Evolutionary conservation across 2,113 vertebrate species (phyloP), one percentile per base, ranked within the genome.

Genomic region (Colaptes auratus): DNA sequence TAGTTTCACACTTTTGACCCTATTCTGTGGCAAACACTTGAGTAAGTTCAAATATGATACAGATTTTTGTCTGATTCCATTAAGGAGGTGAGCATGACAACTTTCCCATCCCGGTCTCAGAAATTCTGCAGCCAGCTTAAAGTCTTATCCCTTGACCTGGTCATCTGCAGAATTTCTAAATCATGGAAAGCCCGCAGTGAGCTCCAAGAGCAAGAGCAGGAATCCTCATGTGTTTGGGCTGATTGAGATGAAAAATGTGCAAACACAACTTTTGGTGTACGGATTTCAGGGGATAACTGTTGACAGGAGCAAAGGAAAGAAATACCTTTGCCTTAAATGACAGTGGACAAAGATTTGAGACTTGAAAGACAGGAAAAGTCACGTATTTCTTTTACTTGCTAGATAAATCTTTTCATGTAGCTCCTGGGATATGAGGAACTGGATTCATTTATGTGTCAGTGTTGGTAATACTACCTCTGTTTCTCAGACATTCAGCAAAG

Each of bases 401-500:
- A 59, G 53, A 55, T 88, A 77, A 63, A 21, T 42, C 17, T 73
- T 46, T 69, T 61, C 7, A 67, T 11, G 15, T 55, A 70, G 64
- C 28, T 93, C 5, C 36, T 84, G 53, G 42, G 56, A 14, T 75
- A n/a, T 80, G 11, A 52, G 25, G 56, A 35, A 15, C 10, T 42
- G 15, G 6, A 60, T 76, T 74, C 2, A 11, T 63, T 82, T 11
- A 3, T 31, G 6, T 71, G 61, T 65, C 48, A 24, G 35, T 42
- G 39, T 60, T 53, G 15, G 19, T 93, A 56, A 95, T 18, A 52
- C 14, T 64, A 12, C 25, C 94, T 89, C 82, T 89, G n/a, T 95
- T 95, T 97, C 50, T 72, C 89, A 99, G 99, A 82, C 97, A 98
- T 52, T 98, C 98, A 60, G 97, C 96, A 52, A 97, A 96, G 52